Evolutionary conservation across 1,140 invertebrate species (phyloP).

Genomic region (Bombus huntii): DNA sequence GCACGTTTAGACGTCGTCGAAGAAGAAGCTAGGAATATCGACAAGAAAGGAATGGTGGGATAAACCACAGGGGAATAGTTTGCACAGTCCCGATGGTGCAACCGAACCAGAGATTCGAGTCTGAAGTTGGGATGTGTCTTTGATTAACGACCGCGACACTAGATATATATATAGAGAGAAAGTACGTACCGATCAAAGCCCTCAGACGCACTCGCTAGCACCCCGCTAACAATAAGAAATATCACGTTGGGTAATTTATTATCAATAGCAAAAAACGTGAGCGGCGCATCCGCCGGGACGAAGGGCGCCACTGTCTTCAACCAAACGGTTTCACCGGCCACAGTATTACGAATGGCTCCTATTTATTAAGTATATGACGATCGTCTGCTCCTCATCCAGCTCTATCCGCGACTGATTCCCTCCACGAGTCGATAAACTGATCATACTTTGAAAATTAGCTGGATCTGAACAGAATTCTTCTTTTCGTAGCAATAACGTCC

Average conservation of each 20-base stretch:
- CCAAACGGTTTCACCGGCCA: conserved; percentile 68
- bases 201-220: conserved; percentile 77
- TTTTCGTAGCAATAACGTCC: not conserved
- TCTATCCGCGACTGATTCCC: conserved; percentile 11
- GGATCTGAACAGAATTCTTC: not conserved
- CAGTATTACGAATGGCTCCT: conserved; percentile 75
- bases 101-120: conserved; percentile 32
- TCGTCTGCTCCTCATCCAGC: conserved; percentile 30
- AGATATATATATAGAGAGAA: conserved; percentile 68
- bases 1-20: not conserved
- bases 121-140: conserved; percentile 71
- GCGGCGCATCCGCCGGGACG: conserved; percentile 68
- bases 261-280: conserved; percentile 78
- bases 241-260: conserved; percentile 81
- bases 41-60: conserved; percentile 24
- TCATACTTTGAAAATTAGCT: not conserved
- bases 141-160: conserved; percentile 80
- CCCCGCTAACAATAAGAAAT: conserved; percentile 80
- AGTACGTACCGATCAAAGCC: conserved; percentile 76
- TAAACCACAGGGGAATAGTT: conserved; percentile 44
- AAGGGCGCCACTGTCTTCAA: conserved; percentile 49
- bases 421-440: not conserved
- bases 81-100: conserved; percentile 54
- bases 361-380: conserved; percentile 77
- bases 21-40: conserved; percentile 1